Conservation (phyloP, 2,888 invertebrate species). For the Metacarcinus magister region DNA sequence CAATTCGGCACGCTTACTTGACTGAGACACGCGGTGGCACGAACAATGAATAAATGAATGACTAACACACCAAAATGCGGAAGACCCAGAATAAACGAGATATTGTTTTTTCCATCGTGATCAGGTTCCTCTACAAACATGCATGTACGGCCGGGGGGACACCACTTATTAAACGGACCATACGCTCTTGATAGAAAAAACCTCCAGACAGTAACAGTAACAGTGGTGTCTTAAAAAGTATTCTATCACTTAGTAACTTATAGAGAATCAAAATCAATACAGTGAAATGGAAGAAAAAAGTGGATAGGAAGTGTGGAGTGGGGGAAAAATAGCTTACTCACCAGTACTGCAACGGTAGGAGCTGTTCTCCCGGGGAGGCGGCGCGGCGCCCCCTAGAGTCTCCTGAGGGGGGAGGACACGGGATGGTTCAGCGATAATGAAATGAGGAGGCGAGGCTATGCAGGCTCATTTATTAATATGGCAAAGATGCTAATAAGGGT, state of each 20-base stretch:
- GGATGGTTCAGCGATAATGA: background rate
- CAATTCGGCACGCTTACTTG: background rate
- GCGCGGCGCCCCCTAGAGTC: background rate
- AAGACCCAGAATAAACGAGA: background rate
- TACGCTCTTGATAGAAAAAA: background rate
- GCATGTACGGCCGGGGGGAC: background rate
- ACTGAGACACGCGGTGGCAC: constrained; percentile 3
- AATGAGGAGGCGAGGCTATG: too few species aligned
- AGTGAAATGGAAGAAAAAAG: background rate
- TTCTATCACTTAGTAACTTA: background rate
- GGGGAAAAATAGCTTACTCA: background rate
- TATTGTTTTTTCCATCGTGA: background rate
- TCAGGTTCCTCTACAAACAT: background rate
- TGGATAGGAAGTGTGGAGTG: background rate
- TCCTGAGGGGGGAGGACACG: background rate
- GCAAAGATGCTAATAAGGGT: background rate
- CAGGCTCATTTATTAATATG: background rate
- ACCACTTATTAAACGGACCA: background rate
- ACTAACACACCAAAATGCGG: background rate
- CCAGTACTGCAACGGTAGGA: background rate
- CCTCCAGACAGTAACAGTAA: background rate
- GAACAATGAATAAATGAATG: constrained; percentile 41
- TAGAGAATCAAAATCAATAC: background rate
- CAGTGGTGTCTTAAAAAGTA: background rate
- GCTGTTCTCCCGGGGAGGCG: background rate